Base-by-base conservation (phyloP, 1,140 invertebrate genomes). In the Agrilus planipennis region DNA sequence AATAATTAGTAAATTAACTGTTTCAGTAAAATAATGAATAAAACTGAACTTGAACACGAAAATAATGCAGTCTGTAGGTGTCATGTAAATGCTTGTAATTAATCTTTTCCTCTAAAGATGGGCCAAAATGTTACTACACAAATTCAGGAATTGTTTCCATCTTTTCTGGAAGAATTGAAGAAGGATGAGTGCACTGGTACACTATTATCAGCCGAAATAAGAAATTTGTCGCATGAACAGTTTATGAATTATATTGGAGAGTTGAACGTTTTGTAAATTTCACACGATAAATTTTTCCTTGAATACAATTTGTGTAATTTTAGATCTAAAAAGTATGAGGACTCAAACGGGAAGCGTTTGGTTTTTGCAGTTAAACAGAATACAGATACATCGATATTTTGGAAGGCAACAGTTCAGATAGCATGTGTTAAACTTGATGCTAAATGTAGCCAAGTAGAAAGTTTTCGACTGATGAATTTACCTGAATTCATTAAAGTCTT, bases 401-500 rank as follows among this genome's bases (percentile, higher is more conserved):
- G 80, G 80, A 81, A 79, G 57, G 73, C 69, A 2, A 79, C 73
- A 2, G 70, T 81, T 1, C 67, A 70, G 51, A 75, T 83, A 45
- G 71, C 70, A 36, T 81, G 77, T 60, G 63, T 75, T 11, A 79
- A 78, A 67, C 65, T 71, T 15, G 62, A 74, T 52, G 60, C 67
- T 4, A 39, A 51, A 16, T 62, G 62, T 9, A 60, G 65, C 32
- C 54, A 67, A 43, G 63, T 77, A 15, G 70, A 73, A 43, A 70
- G 67, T 7, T 69, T 66, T 35, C 62, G 76, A 38, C 46, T 77
- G 6, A 52, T 82, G 5, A 73, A 68, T 47, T 61, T 82, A 9
- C 66, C 64, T 17, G 70, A 80, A 61, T 81, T 75, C 61, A 51
- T 76, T 37, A 58, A 66, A 53, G 60, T 72, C 14, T 69, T 68